A percentile compares a stretch with the other conserved stretches of the same genome.
phyloP scores from a whole-genome alignment of 2,797 vertebrate genomes.

The Anas bahamensis region DNA sequence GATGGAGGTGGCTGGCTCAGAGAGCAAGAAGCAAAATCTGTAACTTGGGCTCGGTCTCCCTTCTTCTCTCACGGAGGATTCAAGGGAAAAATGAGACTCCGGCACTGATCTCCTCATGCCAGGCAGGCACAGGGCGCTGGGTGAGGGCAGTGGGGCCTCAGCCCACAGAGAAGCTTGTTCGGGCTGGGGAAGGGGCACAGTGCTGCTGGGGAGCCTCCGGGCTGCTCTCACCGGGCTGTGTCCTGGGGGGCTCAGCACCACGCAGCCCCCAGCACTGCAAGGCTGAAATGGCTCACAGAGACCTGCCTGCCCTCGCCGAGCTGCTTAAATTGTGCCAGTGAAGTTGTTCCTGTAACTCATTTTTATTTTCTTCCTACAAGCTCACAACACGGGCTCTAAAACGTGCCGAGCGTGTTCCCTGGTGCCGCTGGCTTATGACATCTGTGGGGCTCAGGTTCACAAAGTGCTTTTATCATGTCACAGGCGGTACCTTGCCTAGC shows the following conservation, averaged over 20 bases:
- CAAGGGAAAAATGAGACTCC: background rate
- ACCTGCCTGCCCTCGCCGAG: rapidly evolving
- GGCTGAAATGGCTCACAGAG: background rate
- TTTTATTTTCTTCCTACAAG: background rate
- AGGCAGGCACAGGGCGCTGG: background rate
- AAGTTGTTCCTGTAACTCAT: background rate
- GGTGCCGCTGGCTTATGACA: rapidly evolving
- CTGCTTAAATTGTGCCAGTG: background rate
- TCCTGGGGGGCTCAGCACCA: no score
- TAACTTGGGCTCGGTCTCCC: rapidly evolving
- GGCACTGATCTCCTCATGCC: rapidly evolving
- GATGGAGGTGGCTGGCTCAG: background rate
- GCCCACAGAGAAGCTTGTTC: background rate
- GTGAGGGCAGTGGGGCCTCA: background rate
- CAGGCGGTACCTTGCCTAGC: rapidly evolving
- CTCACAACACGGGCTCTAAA: background rate
- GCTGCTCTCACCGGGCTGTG: background rate
- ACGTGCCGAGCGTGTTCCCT: rapidly evolving
- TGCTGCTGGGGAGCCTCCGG: no score
- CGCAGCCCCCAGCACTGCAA: background rate
- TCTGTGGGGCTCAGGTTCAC: background rate
- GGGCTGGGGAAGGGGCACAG: background rate
- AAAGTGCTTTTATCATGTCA: background rate
- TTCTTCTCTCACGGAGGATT: background rate
- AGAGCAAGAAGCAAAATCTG: background rate